A percentile compares a stretch with the other conserved stretches of the same genome.
phyloP scores from a whole-genome alignment of 37 sponge, comb jelly and placozoan species.

The Amphimedon queenslandica region DNA sequence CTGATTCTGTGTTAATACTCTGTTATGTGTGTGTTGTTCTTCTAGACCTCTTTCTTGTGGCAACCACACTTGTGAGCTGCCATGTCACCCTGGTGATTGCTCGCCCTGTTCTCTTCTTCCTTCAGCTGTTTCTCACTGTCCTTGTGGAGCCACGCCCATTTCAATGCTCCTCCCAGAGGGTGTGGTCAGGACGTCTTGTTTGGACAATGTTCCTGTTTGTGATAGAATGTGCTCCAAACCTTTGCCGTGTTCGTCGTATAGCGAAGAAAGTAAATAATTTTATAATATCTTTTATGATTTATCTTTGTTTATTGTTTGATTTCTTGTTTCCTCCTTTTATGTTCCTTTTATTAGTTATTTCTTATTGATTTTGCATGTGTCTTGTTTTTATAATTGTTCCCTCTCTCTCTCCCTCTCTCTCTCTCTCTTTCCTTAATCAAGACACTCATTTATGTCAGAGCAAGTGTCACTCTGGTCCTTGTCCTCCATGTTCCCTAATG shows the following conservation, averaged over 20 bases:
- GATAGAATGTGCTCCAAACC: slow-evolving; percentile 46
- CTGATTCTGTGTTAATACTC: background rate
- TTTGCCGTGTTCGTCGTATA: slow-evolving; percentile 56
- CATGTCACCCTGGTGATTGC: slow-evolving; percentile 79
- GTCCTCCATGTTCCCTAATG: slow-evolving; percentile 63
- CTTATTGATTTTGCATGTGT: background rate
- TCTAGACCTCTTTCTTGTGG: slow-evolving; percentile 77
- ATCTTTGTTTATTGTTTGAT: background rate
- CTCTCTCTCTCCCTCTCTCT: too few relatives aligned
- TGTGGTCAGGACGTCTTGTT: slow-evolving; percentile 65
- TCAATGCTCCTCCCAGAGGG: slow-evolving; percentile 32
- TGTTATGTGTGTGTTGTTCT: background rate
- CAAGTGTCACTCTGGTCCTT: slow-evolving; percentile 76
- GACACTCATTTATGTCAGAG: slow-evolving; percentile 64
- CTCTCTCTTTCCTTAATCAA: too few relatives aligned
- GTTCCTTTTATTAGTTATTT: background rate
- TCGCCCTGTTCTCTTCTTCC: slow-evolving; percentile 69
- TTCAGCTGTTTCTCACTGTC: slow-evolving; percentile 59
- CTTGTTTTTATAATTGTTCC: too few relatives aligned
- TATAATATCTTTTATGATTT: too few relatives aligned
- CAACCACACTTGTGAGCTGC: slow-evolving; percentile 78
- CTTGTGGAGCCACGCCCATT: slow-evolving; percentile 78
- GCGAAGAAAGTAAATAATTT: slow-evolving; percentile 8
- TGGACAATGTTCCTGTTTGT: slow-evolving; percentile 90
- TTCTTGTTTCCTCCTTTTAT: too few relatives aligned